phyloP scores from a whole-genome alignment of 2,888 invertebrate genomes.

The Eupithecia pulchellata region DNA sequence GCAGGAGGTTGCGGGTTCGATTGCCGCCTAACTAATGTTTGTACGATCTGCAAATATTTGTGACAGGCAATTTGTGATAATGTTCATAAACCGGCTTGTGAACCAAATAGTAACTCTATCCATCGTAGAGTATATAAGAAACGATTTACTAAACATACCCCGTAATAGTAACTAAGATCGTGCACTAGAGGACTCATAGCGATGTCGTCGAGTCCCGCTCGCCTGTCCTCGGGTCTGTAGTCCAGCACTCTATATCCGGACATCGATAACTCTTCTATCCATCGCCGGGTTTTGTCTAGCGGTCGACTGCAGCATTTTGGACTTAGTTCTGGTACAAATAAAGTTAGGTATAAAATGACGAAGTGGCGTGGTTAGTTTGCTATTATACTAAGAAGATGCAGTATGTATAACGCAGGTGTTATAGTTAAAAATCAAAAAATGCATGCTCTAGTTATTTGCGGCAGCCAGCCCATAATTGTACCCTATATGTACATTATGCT shows the following conservation, averaged over 20 bases:
- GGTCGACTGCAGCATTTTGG: constrained; percentile 87
- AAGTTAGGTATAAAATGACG: background rate
- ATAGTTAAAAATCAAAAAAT: too few relatives aligned
- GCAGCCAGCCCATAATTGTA: too few relatives aligned
- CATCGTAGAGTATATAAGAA: background rate
- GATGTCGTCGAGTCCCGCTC: constrained; percentile 71
- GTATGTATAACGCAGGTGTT: too few relatives aligned
- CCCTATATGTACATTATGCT: too few relatives aligned
- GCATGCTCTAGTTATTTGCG: too few relatives aligned
- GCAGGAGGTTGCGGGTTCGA: too few relatives aligned
- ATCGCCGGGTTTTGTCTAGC: constrained; percentile 67
- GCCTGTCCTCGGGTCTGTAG: constrained; percentile 62
- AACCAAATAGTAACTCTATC: too few relatives aligned
- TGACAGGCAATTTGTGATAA: background rate
- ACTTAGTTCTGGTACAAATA: constrained; percentile 59
- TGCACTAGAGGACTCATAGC: constrained; percentile 76
- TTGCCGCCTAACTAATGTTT: too few relatives aligned
- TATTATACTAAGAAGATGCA: background rate
- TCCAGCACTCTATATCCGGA: constrained; percentile 70
- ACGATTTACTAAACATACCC: constrained; percentile 58
- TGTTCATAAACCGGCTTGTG: background rate
- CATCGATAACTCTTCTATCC: constrained; percentile 72
- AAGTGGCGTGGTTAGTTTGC: background rate
- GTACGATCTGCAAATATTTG: too few relatives aligned
- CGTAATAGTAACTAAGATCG: constrained; percentile 76